These are phyloP conservation scores for Aproaerema taeniolella DNA, from an alignment of 2,888 invertebrate genomes.

Conservation along the genomic window DNA sequence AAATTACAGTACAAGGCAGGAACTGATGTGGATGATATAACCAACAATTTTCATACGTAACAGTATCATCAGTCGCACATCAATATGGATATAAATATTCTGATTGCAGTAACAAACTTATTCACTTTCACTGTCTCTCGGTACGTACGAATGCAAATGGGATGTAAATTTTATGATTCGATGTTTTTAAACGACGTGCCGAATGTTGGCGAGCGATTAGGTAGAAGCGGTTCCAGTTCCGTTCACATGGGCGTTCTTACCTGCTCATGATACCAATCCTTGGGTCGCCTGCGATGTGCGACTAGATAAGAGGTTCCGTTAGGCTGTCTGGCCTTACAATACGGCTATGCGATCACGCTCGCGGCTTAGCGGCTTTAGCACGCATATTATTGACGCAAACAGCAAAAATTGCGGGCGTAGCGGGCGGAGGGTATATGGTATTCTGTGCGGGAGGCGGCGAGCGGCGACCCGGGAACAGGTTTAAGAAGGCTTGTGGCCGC, in stretches of 20 bases:
- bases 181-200: constrained; percentile 7
- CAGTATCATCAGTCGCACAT: too few relatives aligned
- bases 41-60: constrained; percentile 5
- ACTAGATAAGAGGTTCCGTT: constrained; percentile 67
- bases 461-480: constrained; percentile 54
- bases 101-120: constrained; percentile 4
- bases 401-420: constrained; percentile 50
- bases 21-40: too few relatives aligned
- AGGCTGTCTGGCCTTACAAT: constrained; percentile 64
- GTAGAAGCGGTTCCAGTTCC: constrained; percentile 13
- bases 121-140: constrained; percentile 12
- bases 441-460: constrained; percentile 25
- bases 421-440: constrained; percentile 27
- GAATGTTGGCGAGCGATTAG: constrained; percentile 1
- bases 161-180: constrained; percentile 10
- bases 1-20: too few relatives aligned
- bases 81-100: constrained; percentile 6
- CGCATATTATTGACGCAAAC: constrained; percentile 36
- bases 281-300: constrained; percentile 53
- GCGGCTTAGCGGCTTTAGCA: constrained; percentile 55
- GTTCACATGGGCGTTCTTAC: constrained; percentile 26
- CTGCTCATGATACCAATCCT: constrained; percentile 49
- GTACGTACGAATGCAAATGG: constrained; percentile 10
- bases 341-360: constrained; percentile 18
- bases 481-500: too few relatives aligned